Evolutionary conservation across 1,140 invertebrate genomes (phyloP), one percentile per base, ranked within the genome.

Genomic region (Drosophila sechellia): DNA sequence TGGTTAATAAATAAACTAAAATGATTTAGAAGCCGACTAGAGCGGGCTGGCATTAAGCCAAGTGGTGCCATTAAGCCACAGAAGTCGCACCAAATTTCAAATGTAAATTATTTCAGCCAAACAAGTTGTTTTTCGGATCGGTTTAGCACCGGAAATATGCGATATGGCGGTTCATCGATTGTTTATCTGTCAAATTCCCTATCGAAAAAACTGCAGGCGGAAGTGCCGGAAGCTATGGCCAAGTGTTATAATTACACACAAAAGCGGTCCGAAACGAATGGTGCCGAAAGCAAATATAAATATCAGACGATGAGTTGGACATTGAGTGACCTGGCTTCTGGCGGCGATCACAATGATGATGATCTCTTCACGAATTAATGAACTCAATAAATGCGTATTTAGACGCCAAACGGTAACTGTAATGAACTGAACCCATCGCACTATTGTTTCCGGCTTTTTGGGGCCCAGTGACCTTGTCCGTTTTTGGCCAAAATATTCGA

Each of bases 181-280:
- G 74, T 76, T 68, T 54, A 56, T 56, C 35, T 56, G 61, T 49
- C 59, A 15, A 39, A 13, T 31, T 40, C 57, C 46, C 80, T 68
- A 25, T 53, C 48, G 52, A 61, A 50, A 72, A 22, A 46, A 73
- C 35, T 73, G 69, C 56, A 39, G 52, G 57, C 84, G 84, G 84
- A 87, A 87, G 84, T 87, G 83, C 76, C 79, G 34, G 34, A 45
- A 79, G 83, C 83, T 65, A 61, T 74, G 50, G 53, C 53, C 65
- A 77, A 89, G 83, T 89, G 83, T 83, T 53, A 89, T 83, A 87
- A 87, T 87, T 89, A 83, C 81, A 72, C 78, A 87, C 78, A 66
- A 75, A 78, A 59, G 61, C 64, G 31, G 42, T 61, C 40, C 58
- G 34, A 74, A 53, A 15, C 25, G 50, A 73, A 69, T 37, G 53